Base-by-base conservation (phyloP, 1,140 invertebrate species). In the Drosophila varians region DNA sequence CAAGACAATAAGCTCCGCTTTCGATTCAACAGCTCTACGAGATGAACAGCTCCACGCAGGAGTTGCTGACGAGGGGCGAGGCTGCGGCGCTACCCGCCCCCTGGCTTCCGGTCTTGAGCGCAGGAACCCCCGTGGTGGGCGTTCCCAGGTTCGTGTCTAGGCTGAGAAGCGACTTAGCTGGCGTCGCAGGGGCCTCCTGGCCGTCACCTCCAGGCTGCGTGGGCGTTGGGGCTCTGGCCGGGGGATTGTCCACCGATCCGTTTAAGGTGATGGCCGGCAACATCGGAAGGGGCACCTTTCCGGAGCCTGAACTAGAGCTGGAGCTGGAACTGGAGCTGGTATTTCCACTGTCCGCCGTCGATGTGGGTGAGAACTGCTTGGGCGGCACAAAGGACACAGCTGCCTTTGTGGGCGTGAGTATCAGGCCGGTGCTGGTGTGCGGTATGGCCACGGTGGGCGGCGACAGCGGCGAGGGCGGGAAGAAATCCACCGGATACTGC, bases 401-500 rank as follows among this genome's bases (percentile, higher is more conserved):
- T 7, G 47, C 68, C 45, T 90, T 90, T 28, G 49, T 87, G 45
- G 87, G 51, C 62, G 87, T 72, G 55, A 90, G 71, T 71, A 90
- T 88, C 56, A 90, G 36, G 11, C 87, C 76, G 31, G 64, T 48
- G 26, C 49, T 55, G 2, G 69, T 70, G 25, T 72, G 58, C 8
- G 74, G 57, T 31, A 83, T 74, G 26, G 69, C 55, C 36, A 83
- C 77, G 21, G 46, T 82, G 11, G 70, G 68, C n/a, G 89, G 89
- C 19, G 84, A 84, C 2, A 86, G 60, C 11, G 87, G 73, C 40
- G 88, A 79, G 0, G 89, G 71, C 7, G 89, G 71, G 52, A 76
- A 83, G 42, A 89, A 90, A 47, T 90, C 89, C 66, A 90, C 9
- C 3, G 89, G 74, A 43, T 90, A 90, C 89, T 90, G 46, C 8